phyloP scores from a whole-genome alignment of 2,797 vertebrate species.

The Rhadinocentrus ornatus region DNA sequence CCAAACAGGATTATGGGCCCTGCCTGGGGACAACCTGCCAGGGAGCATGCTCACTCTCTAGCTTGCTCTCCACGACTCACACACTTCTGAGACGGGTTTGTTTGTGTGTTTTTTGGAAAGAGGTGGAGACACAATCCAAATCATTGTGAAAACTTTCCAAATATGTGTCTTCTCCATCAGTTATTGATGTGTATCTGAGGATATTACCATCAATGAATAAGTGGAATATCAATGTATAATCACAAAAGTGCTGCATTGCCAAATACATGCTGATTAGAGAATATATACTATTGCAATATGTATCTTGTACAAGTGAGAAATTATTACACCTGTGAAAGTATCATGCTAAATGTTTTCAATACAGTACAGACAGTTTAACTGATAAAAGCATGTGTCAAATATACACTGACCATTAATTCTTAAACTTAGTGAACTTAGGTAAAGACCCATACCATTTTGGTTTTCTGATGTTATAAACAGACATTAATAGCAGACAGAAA shows the following conservation, averaged over 20 bases:
- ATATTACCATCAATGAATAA: conserved; percentile 67
- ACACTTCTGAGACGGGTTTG: conserved; percentile 74
- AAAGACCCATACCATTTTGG: background rate
- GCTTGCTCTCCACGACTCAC: conserved; percentile 74
- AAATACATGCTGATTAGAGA: conserved; percentile 33
- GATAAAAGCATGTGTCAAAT: background rate
- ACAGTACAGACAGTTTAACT: background rate
- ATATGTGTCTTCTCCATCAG: conserved; percentile 51
- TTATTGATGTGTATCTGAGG: conserved; percentile 65
- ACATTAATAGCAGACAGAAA: background rate
- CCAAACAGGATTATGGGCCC: conserved; percentile 88
- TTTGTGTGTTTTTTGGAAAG: conserved; percentile 70
- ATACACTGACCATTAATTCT: conserved; percentile 1
- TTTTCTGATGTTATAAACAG: conserved; percentile 3
- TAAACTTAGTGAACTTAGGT: background rate
- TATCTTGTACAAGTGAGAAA: background rate
- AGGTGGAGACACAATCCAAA: conserved; percentile 69
- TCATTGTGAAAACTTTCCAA: conserved; percentile 67
- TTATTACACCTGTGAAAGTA: background rate
- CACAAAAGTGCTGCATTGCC: conserved; percentile 52
- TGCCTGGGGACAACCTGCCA: conserved; percentile 82
- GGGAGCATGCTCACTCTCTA: conserved; percentile 79
- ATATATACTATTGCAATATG: background rate
- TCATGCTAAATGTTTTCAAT: background rate
- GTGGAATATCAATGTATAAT: conserved; percentile 63